A percentile compares a stretch with the other conserved stretches of the same genome.
phyloP scores from a whole-genome alignment of 1,140 invertebrate genomes.

The Eurosta solidaginis region DNA sequence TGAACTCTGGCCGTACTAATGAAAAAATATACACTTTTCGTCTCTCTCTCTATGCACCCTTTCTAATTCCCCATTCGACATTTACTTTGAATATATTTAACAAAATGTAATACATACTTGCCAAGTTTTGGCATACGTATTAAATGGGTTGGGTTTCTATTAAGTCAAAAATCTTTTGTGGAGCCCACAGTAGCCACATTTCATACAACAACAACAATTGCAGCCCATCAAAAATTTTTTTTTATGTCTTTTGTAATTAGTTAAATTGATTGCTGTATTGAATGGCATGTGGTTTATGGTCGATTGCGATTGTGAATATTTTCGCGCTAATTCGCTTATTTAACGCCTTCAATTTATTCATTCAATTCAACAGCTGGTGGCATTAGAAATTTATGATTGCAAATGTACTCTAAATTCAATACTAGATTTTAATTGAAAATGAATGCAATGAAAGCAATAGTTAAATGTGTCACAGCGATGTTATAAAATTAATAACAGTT shows the following conservation, averaged over 20 bases:
- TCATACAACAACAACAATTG: neutral
- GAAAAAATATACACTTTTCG: neutral
- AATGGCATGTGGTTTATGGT: neutral
- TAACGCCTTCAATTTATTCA: neutral
- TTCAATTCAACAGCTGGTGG: neutral
- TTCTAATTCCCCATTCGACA: neutral
- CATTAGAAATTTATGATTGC: too few species aligned
- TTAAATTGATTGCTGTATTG: neutral
- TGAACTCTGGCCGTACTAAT: neutral
- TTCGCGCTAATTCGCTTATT: neutral
- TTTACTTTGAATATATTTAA: neutral
- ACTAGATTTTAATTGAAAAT: constrained; percentile 21
- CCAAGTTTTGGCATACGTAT: too few species aligned
- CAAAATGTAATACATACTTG: neutral
- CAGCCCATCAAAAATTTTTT: neutral
- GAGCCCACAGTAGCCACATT: neutral
- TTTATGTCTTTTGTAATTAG: neutral
- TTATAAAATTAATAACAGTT: neutral
- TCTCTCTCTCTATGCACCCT: neutral
- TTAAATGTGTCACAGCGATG: neutral
- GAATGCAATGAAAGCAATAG: neutral
- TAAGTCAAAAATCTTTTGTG: neutral
- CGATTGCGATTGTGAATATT: neutral
- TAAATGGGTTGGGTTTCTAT: neutral
- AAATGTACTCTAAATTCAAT: too few species aligned